Evolutionary conservation across 2,113 vertebrate genomes (phyloP), one percentile per base, ranked within the genome.

Genomic region (Antechinus flavipes): DNA sequence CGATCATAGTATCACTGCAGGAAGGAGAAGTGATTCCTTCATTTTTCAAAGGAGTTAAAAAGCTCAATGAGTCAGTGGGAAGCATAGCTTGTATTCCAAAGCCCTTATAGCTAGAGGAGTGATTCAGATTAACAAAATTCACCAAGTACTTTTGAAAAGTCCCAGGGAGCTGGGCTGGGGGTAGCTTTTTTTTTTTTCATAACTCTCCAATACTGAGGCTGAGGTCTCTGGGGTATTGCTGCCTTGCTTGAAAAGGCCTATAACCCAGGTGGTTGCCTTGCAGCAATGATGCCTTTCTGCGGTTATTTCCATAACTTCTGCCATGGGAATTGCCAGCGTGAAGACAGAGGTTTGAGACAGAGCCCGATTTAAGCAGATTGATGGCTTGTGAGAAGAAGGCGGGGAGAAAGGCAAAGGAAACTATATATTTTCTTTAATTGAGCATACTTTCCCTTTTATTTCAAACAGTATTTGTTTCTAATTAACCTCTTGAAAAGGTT

Each of bases 321-420:
- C 47, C 96, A 90, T 95, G 97, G 94, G 96, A 95, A 94, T 96
- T 96, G 91, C 93, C 97, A 95, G 47, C 97, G 94, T 91, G 90
- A 56, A 97, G 97, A 94, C 95, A 97, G 97, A 96, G 96, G 96
- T 68, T 93, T 97, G 97, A 98, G 93, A 96, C 50, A 96, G 96
- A 98, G 94, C 94, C 93, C 94, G 91, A 94, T 53, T 90, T 6
- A 2, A 49, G 90, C 93, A 97, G 97, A 97, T 68, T 42, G 95
- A 97, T 96, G 92, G 54, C 95, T 97, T 97, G 97, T 96, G 97
- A 97, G 96, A 93, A 91, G 97, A 97, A 42, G 68, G 96, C 94
- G 90, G 90, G 90, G 90, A 90, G 25, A 96, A 97, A 98, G 95
- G 61, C 95, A 97, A 93, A 97, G 91, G 47, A 96, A 94, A 94